Evolutionary conservation across 2,113 vertebrate species (phyloP), one percentile per base, ranked within the genome.

Genomic region (Lutjanus erythropterus): DNA sequence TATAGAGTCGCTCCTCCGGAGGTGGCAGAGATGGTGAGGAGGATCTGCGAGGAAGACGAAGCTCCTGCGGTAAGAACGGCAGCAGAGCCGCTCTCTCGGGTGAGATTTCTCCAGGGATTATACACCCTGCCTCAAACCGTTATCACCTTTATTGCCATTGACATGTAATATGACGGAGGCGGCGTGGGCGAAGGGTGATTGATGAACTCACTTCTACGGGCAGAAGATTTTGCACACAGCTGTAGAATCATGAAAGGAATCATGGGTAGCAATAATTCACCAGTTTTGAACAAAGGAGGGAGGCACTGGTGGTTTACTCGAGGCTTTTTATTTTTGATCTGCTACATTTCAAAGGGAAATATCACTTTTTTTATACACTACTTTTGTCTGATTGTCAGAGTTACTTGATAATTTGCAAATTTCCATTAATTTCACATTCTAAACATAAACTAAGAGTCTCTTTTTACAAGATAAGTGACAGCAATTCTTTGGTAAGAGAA

Each of bases 1-100:
- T 74, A 86, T 83, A 77, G 35, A 80, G 64, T 5, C 39, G 46
- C 29, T 77, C 41, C 68, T 71, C 14, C 52, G 15, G 55, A 47
- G 3, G 18, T 15, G 42, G 4, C n/a, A n/a, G n/a, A 1, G 65
- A 37, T 12, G 29, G 10, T 2, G 21, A 53, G 11, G 37, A 67
- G 42, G 55, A 59, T 65, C 61, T 72, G 49, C 5, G 73, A 56
- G 64, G 29, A 71, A 7, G 53, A 35, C 1, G 14, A 15, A 16
- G 65, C 23, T 41, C 33, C 33, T 10, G 46, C 11, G 58, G 49
- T 41, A 39, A 39, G 50, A 44, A 29, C 2, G 6, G 61, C 12
- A 44, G 61, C 12, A 44, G 71, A 65, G 35, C 37, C 0, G 58
- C 65, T 69, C 49, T 23, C 29, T 0, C 12, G 25, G 70, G 21